Conservation (phyloP, 2,113 vertebrate genomes). For the Amia ocellicauda region DNA sequence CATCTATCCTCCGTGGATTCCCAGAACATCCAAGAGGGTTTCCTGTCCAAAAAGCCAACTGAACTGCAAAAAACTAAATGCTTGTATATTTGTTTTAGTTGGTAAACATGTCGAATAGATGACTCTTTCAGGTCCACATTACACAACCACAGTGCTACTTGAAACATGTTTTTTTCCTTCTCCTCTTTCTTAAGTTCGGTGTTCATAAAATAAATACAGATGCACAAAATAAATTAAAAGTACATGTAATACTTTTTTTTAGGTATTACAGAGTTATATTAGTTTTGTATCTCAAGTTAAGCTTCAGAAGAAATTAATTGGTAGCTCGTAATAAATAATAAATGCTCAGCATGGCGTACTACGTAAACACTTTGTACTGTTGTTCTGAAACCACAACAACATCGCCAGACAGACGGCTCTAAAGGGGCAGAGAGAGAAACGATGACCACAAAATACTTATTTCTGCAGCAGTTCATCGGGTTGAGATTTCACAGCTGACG, state of each 20-base stretch:
- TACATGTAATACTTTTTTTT: slow-evolving; percentile 72
- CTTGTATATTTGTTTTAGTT: neutral
- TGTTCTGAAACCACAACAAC: slow-evolving; percentile 51
- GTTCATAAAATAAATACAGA: slow-evolving; percentile 85
- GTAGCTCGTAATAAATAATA: slow-evolving; percentile 57
- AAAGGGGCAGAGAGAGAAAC: slow-evolving; percentile 21
- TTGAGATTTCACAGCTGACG: slow-evolving; percentile 68
- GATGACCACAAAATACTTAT: neutral
- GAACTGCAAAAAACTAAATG: too few relatives aligned
- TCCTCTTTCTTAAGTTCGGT: slow-evolving; percentile 57
- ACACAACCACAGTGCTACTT: slow-evolving; percentile 67
- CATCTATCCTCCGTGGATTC: too few relatives aligned
- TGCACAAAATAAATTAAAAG: slow-evolving; percentile 76
- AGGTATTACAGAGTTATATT: slow-evolving; percentile 73
- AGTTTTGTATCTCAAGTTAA: slow-evolving; percentile 47
- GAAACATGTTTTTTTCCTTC: too few relatives aligned
- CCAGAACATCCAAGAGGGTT: too few relatives aligned
- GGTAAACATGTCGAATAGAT: slow-evolving; percentile 11
- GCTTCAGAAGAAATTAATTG: slow-evolving; percentile 33
- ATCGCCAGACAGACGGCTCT: slow-evolving; percentile 27
- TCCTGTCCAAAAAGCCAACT: too few relatives aligned
- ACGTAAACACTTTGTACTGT: slow-evolving; percentile 44
- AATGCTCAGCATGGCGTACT: slow-evolving; percentile 46
- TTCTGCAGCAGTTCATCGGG: slow-evolving; percentile 11
- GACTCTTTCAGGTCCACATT: slow-evolving; percentile 22